Percentiles rank a stretch among this genome's conserved stretches.
These are phyloP conservation scores for Chlorops oryzae DNA, from an alignment of 1,140 invertebrate species.

Conservation along the genomic window DNA sequence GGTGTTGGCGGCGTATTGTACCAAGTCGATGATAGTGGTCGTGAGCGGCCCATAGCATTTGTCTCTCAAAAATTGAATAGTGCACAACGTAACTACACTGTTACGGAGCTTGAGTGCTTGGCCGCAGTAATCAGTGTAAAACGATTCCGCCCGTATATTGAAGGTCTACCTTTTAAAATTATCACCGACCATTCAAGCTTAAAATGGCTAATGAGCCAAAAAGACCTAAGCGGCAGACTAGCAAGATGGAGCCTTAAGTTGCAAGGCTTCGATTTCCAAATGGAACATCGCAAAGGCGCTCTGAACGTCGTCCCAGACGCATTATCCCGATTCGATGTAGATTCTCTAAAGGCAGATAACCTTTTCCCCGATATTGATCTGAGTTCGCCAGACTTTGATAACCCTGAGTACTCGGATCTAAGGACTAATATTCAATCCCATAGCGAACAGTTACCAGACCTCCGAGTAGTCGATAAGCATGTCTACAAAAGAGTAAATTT, in stretches of 20 bases:
- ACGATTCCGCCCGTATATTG: constrained; percentile 45
- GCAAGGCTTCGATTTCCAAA: constrained; percentile 24
- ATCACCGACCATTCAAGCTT: constrained; percentile 27
- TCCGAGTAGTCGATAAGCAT: too few species aligned
- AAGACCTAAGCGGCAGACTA: constrained; percentile 27
- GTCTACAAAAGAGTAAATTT: constrained; percentile 2
- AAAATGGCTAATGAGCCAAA: constrained; percentile 29
- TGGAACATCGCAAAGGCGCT: constrained; percentile 44
- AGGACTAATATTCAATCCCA: neutral
- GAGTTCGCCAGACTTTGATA: neutral
- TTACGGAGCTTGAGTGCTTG: constrained; percentile 48
- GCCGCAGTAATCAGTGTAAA: constrained; percentile 46
- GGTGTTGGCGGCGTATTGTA: constrained; percentile 38
- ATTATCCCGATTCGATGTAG: constrained; percentile 22
- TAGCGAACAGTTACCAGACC: too few species aligned
- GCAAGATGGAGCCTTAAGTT: constrained; percentile 34
- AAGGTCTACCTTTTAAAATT: constrained; percentile 42
- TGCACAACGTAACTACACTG: constrained; percentile 45
- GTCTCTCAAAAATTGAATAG: constrained; percentile 21
- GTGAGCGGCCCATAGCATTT: constrained; percentile 31
- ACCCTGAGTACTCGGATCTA: neutral
- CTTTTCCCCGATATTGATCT: constrained; percentile 1
- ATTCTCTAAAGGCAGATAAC: neutral
- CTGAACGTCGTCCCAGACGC: constrained; percentile 37
- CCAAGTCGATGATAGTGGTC: constrained; percentile 22